Evolutionary conservation across 1,140 invertebrate species (phyloP).

Genomic region (Stenopsyche tienmushanensis): DNA sequence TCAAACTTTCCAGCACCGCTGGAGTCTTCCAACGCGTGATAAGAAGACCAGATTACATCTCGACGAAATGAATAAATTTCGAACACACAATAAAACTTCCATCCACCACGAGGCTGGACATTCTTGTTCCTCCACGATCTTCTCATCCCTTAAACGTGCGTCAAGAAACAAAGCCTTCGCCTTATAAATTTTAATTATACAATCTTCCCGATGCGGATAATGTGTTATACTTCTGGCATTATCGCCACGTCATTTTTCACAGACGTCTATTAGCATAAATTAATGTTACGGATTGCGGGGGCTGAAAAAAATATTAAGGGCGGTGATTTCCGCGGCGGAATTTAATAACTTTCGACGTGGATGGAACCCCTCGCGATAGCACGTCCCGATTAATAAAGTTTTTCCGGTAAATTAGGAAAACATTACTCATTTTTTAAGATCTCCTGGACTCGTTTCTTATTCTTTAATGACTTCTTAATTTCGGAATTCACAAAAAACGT

Average conservation of each 20-base stretch:
- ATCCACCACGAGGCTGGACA: background rate
- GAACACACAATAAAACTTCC: background rate
- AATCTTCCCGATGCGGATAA: background rate
- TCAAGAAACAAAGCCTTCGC: background rate
- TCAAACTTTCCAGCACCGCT: background rate
- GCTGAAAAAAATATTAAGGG: too few relatives aligned
- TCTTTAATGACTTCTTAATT: too few relatives aligned
- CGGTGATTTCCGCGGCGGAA: too few relatives aligned
- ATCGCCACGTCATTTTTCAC: conserved; percentile 22
- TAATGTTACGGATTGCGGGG: conserved; percentile 15
- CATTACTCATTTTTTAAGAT: too few relatives aligned
- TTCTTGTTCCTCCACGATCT: background rate
- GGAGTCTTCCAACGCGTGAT: background rate
- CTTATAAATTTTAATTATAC: conserved; percentile 18
- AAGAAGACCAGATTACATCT: conserved; percentile 22
- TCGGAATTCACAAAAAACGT: too few relatives aligned
- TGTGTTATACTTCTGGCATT: background rate
- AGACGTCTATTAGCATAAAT: conserved; percentile 24
- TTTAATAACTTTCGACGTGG: too few relatives aligned
- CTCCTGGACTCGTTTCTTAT: too few relatives aligned
- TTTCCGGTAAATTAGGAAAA: too few relatives aligned
- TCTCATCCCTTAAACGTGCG: too few relatives aligned
- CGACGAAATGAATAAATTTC: conserved; percentile 18
- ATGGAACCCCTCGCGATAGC: too few relatives aligned
- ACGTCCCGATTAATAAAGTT: too few relatives aligned